A percentile compares a stretch with the other conserved stretches of the same genome.
Evolutionary conservation across 2,797 vertebrate genomes (phyloP).

Genomic region (Helicolenus hilgendorfi): DNA sequence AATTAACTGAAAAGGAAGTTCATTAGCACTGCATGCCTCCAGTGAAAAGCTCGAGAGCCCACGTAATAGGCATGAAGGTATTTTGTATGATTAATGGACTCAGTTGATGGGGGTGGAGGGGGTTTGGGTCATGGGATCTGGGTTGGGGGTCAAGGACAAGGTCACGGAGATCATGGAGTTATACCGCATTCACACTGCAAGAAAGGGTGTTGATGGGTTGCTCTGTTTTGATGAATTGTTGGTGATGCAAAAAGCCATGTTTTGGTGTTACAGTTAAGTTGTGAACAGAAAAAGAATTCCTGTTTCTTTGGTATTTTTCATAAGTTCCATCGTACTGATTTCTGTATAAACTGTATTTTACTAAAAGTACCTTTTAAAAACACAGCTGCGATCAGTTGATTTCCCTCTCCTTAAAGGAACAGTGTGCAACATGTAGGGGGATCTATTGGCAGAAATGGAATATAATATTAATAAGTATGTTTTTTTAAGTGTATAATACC

Average conservation of each 20-base stretch:
- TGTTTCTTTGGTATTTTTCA: neutral
- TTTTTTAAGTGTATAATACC: too few species aligned
- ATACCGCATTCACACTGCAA: slow-evolving; percentile 21
- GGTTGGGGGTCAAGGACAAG: slow-evolving; percentile 49
- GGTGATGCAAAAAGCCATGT: neutral
- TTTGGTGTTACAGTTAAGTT: neutral
- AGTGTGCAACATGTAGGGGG: too few species aligned
- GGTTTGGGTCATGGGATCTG: slow-evolving; percentile 52
- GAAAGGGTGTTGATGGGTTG: neutral
- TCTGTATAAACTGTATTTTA: neutral
- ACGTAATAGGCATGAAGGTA: slow-evolving; percentile 66
- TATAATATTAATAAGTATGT: too few species aligned
- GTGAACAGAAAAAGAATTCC: neutral
- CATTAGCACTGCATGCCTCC: slow-evolving; percentile 37
- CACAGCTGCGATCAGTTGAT: neutral
- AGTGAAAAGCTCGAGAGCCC: slow-evolving; percentile 28
- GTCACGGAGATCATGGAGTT: slow-evolving; percentile 15
- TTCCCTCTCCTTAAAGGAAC: neutral
- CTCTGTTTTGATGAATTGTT: slow-evolving; percentile 8
- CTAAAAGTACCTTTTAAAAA: neutral
- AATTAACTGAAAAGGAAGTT: slow-evolving; percentile 54
- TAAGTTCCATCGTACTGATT: neutral
- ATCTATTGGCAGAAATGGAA: too few species aligned
- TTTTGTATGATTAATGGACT: slow-evolving; percentile 65
- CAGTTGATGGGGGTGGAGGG: neutral